phyloP scores from a whole-genome alignment of 2,888 invertebrate species.

The Pteria penguin region DNA sequence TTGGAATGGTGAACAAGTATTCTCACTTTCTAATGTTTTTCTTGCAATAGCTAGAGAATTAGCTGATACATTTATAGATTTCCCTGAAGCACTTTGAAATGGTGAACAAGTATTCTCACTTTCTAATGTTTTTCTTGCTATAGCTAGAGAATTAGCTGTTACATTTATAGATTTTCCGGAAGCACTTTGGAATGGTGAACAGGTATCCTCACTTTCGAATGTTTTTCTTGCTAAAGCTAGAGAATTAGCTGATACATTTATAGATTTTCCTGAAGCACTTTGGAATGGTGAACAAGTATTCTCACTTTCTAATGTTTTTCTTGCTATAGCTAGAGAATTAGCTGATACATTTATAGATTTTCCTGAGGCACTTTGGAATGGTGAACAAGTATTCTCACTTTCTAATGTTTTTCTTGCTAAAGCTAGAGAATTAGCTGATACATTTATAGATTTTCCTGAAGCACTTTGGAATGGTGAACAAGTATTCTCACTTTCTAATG shows the following conservation, averaged over 20 bases:
- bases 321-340: constrained; percentile 52
- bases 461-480: constrained; percentile 37
- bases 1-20: constrained; percentile 40
- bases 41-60: constrained; percentile 35
- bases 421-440: constrained; percentile 23
- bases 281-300: too few species aligned
- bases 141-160: constrained; percentile 16
- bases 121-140: constrained; percentile 12
- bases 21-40: not conserved
- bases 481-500: not conserved
- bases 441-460: constrained; percentile 36
- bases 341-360: constrained; percentile 46
- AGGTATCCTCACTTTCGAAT: constrained; percentile 15
- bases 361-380: constrained; percentile 63
- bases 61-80: constrained; percentile 33
- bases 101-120: constrained; percentile 5
- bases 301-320: constrained; percentile 28
- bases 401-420: constrained; percentile 13
- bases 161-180: constrained; percentile 39
- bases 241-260: constrained; percentile 47
- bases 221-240: constrained; percentile 49
- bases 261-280: constrained; percentile 56
- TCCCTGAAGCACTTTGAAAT: constrained; percentile 46
- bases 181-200: constrained; percentile 36
- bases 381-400: too few species aligned